Percentiles rank a stretch among this genome's conserved stretches.
phyloP scores from a whole-genome alignment of 2,888 invertebrate species.

The Leistus spinibarbis region DNA sequence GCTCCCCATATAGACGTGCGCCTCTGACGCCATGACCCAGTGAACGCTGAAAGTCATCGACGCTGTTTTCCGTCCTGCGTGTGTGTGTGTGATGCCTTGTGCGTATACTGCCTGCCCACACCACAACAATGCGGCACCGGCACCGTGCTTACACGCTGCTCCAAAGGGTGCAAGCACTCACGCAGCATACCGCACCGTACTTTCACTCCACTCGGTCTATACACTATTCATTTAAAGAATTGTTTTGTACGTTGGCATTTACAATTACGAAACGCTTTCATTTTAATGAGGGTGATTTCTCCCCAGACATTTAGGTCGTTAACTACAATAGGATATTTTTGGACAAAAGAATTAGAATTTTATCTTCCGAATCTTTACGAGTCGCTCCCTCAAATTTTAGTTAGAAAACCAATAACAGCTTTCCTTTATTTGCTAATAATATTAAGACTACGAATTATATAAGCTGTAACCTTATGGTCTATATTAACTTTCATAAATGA shows the following conservation, averaged over 20 bases:
- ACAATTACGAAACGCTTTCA: slow-evolving; percentile 29
- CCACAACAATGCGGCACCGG: slow-evolving; percentile 1
- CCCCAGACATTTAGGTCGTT: slow-evolving; percentile 34
- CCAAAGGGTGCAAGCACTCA: slow-evolving; percentile 20
- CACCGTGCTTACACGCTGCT: neutral
- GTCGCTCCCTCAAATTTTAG: neutral
- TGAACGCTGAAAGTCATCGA: slow-evolving; percentile 37
- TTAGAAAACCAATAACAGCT: neutral
- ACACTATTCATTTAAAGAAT: slow-evolving; percentile 8
- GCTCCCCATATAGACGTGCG: slow-evolving; percentile 25
- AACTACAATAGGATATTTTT: slow-evolving; percentile 21
- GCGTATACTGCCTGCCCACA: neutral
- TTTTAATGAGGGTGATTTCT: slow-evolving; percentile 38
- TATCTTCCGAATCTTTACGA: neutral
- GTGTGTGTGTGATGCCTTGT: slow-evolving; percentile 24
- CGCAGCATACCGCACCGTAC: slow-evolving; percentile 21
- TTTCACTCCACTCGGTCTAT: slow-evolving; percentile 27
- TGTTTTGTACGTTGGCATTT: slow-evolving; percentile 9
- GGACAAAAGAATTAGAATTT: neutral
- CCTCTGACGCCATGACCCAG: slow-evolving; percentile 36
- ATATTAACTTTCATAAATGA: neutral
- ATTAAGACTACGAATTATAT: neutral
- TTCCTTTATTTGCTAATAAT: neutral
- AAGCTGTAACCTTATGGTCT: neutral
- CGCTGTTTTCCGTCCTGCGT: slow-evolving; percentile 32